phyloP scores from a whole-genome alignment of 2,113 vertebrate species.

The Pontoporia blainvillei region DNA sequence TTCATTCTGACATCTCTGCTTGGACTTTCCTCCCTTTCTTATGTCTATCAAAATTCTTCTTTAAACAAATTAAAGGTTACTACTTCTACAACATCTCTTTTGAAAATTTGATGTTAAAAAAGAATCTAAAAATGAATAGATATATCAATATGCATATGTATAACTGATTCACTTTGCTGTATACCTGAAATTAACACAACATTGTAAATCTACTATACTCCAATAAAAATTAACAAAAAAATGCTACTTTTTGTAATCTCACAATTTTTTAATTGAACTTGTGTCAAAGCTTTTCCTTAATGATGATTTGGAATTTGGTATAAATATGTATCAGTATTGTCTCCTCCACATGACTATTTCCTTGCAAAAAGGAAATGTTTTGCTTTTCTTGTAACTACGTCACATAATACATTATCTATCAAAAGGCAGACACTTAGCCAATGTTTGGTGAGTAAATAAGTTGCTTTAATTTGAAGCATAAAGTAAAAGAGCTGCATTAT shows the following conservation, averaged over 20 bases:
- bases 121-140: too few species aligned
- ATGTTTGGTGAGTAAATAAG: not conserved
- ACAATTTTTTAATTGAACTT: not conserved
- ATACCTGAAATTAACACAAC: not conserved
- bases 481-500: not conserved
- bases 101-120: not conserved
- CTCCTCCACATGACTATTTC: not conserved
- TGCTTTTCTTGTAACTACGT: not conserved
- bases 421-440: not conserved
- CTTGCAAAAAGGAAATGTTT: not conserved
- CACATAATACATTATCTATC: not conserved
- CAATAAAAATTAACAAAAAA: not conserved
- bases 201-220: not conserved
- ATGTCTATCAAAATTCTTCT: not conserved
- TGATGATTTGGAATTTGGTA: not conserved
- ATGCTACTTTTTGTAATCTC: not conserved
- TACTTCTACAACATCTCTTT: not conserved
- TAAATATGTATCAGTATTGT: not conserved
- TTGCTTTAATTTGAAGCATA: not conserved
- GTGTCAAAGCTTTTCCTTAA: not conserved
- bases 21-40: not conserved
- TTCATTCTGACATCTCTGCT: not conserved
- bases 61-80: conserved; percentile 14
- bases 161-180: not conserved
- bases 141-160: too few species aligned